These are phyloP conservation scores for Subanguina moxae DNA, from an alignment of 1,140 invertebrate species.

Conservation along the genomic window DNA sequence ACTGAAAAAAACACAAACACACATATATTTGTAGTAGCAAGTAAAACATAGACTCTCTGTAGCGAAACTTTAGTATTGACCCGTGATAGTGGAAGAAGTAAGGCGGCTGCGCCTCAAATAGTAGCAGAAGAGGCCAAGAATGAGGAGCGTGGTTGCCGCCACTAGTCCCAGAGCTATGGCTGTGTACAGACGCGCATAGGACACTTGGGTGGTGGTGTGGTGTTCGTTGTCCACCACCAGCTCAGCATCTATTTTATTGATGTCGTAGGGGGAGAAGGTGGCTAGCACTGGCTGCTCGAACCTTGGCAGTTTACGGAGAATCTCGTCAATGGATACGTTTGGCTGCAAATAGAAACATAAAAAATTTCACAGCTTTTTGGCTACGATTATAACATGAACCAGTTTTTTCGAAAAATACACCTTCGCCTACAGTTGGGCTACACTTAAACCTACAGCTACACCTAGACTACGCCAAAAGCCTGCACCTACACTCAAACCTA, in stretches of 20 bases:
- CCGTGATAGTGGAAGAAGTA: neutral
- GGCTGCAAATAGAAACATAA: too few species aligned
- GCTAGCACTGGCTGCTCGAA: constrained; percentile 46
- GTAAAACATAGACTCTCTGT: neutral
- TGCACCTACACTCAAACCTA: too few species aligned
- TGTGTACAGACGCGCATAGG: constrained; percentile 36
- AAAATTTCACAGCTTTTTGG: too few species aligned
- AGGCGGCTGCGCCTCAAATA: neutral
- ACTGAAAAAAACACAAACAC: too few species aligned
- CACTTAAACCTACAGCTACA: too few species aligned
- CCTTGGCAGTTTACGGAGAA: constrained; percentile 50
- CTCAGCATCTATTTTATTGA: constrained; percentile 52
- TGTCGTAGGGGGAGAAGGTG: constrained; percentile 57
- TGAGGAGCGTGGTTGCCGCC: constrained; percentile 42
- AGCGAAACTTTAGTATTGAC: neutral
- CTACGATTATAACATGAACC: too few species aligned
- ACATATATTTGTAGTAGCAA: too few species aligned
- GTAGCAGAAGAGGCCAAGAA: constrained; percentile 49
- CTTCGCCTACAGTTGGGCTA: too few species aligned
- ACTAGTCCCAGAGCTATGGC: constrained; percentile 50
- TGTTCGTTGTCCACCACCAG: constrained; percentile 37
- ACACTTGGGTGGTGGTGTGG: constrained; percentile 15
- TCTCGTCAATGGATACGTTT: constrained; percentile 50
- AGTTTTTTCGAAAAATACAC: too few species aligned
- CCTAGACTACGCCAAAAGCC: too few species aligned